Evolutionary conservation across 1,140 invertebrate species (phyloP), one percentile per base, ranked within the genome.

Genomic region (Papilio aristodemus): DNA sequence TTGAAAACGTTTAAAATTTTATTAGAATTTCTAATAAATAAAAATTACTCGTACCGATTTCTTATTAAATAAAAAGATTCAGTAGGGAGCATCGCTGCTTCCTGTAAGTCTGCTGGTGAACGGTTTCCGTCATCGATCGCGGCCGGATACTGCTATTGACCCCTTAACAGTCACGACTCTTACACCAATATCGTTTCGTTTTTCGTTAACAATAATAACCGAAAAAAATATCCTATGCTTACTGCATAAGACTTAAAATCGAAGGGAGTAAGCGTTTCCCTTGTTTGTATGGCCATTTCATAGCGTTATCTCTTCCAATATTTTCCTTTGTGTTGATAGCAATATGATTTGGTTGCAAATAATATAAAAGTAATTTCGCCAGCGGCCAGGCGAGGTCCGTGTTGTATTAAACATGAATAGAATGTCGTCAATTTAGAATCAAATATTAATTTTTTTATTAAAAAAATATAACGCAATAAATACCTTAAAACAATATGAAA

Each of bases 131-230:
- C 69, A 79, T 83, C 82, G 79, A 81, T 80, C 79, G 73, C 62
- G 32, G 46, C 71, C 72, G 80, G 79, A 85, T 80, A 79, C 80
- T 75, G 75, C 76, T 78, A 81, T 83, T 85, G 83, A 85, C 81
- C 83, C 78, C 72, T 75, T 80, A 79, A 79, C 76, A 79, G 75
- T 77, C 73, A 70, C 59, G 67, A 70, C 72, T 74, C 78, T 77
- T 75, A 81, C 72, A 82, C 74, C 75, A 81, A 74, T 63, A 72
- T 72, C 66, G 59, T 58, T 66, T 60, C 67, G 37, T 69, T 70
- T 68, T 70, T 73, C 71, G 37, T 58, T 37, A 59, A 68, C 9
- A 27, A 38, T 60, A 32, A 62, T 50, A 60, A 68, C 11, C 41
- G 22, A 50, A 69, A 67, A 37, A 69, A 66, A 71, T 36, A 70